Evolutionary conservation across 1,140 invertebrate genomes (phyloP).

Genomic region (Leucophenga varia): DNA sequence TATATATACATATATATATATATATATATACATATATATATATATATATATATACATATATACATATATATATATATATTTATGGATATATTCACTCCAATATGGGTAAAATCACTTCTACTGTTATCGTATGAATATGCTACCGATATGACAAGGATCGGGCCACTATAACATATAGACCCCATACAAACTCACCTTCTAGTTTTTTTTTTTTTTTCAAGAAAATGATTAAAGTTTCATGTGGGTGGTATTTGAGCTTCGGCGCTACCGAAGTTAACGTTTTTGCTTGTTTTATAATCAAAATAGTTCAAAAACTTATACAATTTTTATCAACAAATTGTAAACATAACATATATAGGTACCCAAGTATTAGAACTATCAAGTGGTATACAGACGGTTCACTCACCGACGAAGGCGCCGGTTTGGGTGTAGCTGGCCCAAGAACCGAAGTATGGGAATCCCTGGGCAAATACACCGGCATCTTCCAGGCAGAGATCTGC

Average conservation of each 20-base stretch:
- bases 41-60: constrained; percentile 7
- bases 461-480: no score
- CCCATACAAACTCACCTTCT: constrained; percentile 8
- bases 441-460: no score
- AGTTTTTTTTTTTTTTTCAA: constrained; percentile 6
- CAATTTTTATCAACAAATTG: no score
- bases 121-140: constrained; percentile 7
- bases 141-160: not conserved
- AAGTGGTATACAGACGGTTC: no score
- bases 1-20: not conserved
- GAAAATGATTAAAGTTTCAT: not conserved
- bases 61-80: not conserved
- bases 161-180: not conserved
- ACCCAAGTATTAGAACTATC: no score
- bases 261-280: constrained; percentile 2
- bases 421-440: no score
- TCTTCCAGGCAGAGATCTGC: no score
- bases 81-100: not conserved
- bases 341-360: no score
- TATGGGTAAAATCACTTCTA: constrained; percentile 1
- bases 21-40: constrained; percentile 3
- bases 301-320: not conserved
- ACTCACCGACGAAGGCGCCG: no score
- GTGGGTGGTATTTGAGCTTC: not conserved
- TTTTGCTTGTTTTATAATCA: constrained; percentile 6